Base-by-base conservation (phyloP, 2,113 vertebrate genomes). In the Ceratotherium simum region DNA sequence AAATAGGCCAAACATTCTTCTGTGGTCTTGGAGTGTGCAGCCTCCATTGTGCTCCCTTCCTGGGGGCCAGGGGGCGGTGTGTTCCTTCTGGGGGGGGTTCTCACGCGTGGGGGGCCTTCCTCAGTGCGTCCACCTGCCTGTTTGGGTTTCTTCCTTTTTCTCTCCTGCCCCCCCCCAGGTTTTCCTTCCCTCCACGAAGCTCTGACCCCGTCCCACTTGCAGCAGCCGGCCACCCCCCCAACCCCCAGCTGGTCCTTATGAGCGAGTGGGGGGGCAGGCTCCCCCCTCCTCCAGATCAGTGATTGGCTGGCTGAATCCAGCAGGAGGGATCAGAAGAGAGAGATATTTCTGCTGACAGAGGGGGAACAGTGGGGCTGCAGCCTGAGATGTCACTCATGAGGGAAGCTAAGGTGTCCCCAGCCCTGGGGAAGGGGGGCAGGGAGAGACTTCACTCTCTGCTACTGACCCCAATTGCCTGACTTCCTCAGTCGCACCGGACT, bases 1-100 rank as follows among this genome's bases (percentile, higher is more conserved):
- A 99, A 99, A 99, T 98, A 98, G 95, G 99, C 69, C 98, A 99
- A 95, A 97, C 99, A 99, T 95, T 99, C 99, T 88, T 98, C 98
- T 76, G 98, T 91, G 69, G 0, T 11, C 98, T 99, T 99, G 56
- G 85, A 79, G 98, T 99, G 99, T 95, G 99, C 92, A 97, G 99
- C 99, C 98, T 99, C 99, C 99, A 99, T 99, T 27, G 70, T 73
- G 97, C 97, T 92, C 97, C 98, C 98, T 98, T 98, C 95, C 96
- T 82, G 97, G 98, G 97, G 98, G 92, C 97, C 97, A 93, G 87
- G 95, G 93, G 92, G 78, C 29, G 16, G 94, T 96, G 89, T 81
- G 46, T 97, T 96, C 58, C 84, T 97, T 96, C 89, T 51, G 36
- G 82, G 94, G 94, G 95, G 85, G 42, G 39, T 51, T 92, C 96